Evolutionary conservation across 2,888 invertebrate species (phyloP), one percentile per base, ranked within the genome.

Genomic region (Morpho helenor): DNA sequence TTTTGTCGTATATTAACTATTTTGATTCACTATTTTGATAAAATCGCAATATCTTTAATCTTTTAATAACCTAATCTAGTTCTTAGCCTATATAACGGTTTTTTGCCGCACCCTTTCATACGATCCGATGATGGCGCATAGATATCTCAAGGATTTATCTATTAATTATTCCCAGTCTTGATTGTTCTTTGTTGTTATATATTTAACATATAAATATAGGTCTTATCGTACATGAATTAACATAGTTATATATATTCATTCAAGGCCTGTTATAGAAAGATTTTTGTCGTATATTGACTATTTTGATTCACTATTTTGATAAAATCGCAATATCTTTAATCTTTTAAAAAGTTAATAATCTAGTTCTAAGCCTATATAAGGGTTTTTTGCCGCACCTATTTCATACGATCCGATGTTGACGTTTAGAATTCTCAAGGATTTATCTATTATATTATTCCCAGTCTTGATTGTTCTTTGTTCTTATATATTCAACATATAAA

Each of bases 301-400:
- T 31, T 23, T 23, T 4, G 4, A 23, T 23, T 23, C n/a, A n/a
- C n/a, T n/a, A n/a, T n/a, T 16, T 16, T 16, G 16, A 16, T 16
- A 16, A 16, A 16, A 16, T 16, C 16, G 2, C 16, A 16, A 16
- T 16, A 16, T 16, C 1, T 16, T 16, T 16, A 16, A 16, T 16
- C 16, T 16, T 16, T 16, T 16, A 16, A 16, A 1, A 16, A 16
- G 16, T 2, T 16, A 16, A 16, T 16, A 16, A 16, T 66, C 70
- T 75, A 76, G 67, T 72, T 68, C 53, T 61, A 49, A 64, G 64
- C 65, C 64, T 65, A 60, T 56, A 53, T 64, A 64, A 61, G 57
- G 53, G 66, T 66, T 65, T 66, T 66, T 61, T 61, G 31, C 55
- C 52, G 60, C 55, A 60, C 58, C 62, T 62, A 61, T 65, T 63